Percentiles rank a stretch among this genome's conserved stretches.
These are phyloP conservation scores for Standfussiana lucernea DNA, from an alignment of 2,888 invertebrate species.

Conservation along the genomic window DNA sequence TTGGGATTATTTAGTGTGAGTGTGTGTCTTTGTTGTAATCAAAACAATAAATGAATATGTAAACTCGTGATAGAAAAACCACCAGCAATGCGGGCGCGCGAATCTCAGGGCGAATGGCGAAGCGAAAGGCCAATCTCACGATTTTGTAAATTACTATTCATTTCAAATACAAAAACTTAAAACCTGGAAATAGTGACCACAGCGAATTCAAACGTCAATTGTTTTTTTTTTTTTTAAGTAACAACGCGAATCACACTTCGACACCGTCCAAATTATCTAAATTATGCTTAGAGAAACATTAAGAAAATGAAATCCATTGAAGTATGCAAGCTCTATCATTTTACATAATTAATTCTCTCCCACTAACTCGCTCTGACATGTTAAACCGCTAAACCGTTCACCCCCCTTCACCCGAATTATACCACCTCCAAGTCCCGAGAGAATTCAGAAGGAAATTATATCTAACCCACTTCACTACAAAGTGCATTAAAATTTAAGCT, in stretches of 20 bases:
- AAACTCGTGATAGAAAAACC: not conserved
- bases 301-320: not conserved
- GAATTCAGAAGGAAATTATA: slow-evolving; percentile 38
- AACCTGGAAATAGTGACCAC: not conserved
- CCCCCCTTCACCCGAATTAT: not conserved
- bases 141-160: not conserved
- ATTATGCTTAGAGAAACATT: not conserved
- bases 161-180: not conserved
- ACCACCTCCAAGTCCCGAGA: slow-evolving; percentile 6
- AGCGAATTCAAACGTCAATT: not conserved
- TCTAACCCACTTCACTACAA: slow-evolving; percentile 29
- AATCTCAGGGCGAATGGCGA: not conserved
- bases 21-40: not conserved
- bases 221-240: not conserved
- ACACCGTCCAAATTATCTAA: not conserved
- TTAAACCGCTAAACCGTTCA: slow-evolving; percentile 11
- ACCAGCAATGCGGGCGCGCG: not conserved
- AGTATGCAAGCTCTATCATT: not conserved
- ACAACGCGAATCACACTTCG: no score
- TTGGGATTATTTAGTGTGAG: not conserved
- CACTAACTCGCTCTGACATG: slow-evolving; percentile 25
- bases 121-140: not conserved
- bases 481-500: slow-evolving; percentile 43
- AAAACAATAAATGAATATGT: not conserved
- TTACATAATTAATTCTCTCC: slow-evolving; percentile 3